Evolutionary conservation across 2,797 vertebrate genomes (phyloP), one percentile per base, ranked within the genome.

Genomic region (Megaceryle alcyon): DNA sequence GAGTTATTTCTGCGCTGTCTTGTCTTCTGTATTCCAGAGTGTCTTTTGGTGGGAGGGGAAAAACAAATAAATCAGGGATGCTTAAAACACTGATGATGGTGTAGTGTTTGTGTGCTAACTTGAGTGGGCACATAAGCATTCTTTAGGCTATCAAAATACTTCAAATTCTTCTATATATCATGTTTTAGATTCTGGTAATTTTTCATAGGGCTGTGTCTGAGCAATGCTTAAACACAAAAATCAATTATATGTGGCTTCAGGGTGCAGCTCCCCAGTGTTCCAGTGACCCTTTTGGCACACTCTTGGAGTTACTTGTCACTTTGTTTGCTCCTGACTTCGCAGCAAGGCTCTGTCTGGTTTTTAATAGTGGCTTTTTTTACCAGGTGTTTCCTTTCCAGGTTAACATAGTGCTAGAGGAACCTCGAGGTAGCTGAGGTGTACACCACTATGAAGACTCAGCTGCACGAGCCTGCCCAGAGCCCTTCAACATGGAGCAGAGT

Each of bases 61-160:
- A 91, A 84, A 37, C 31, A 88, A 88, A 86, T 64, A 89, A 73
- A 43, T 54, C 5, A 4, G 29, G 10, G 21, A 76, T 43, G 5
- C 35, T 82, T 77, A 35, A 17, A 15, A 1, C 8, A 20, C 73
- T 83, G 37, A 29, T 72, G 29, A 31, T 1, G 7, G 7, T 68
- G 44, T 72, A 87, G 64, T 85, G 65, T 87, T 94, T 85, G 44
- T 68, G 33, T 89, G 71, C 17, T 46, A 70, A 64, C 63, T 80
- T 57, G 33, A 82, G 56, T 71, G 13, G 64, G 44, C 31, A 87
- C 56, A 57, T 91, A 33, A 85, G 48, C 44, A 29, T 93, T 92
- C 86, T 85, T 93, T 56, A 14, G 7, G 46, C 57, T 87, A 43
- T 85, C 54, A 65, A 78, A 90, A 73, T 80, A 72, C 23, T 92